phyloP scores from a whole-genome alignment of 2,113 vertebrate genomes.

The Platycercus adscitus region DNA sequence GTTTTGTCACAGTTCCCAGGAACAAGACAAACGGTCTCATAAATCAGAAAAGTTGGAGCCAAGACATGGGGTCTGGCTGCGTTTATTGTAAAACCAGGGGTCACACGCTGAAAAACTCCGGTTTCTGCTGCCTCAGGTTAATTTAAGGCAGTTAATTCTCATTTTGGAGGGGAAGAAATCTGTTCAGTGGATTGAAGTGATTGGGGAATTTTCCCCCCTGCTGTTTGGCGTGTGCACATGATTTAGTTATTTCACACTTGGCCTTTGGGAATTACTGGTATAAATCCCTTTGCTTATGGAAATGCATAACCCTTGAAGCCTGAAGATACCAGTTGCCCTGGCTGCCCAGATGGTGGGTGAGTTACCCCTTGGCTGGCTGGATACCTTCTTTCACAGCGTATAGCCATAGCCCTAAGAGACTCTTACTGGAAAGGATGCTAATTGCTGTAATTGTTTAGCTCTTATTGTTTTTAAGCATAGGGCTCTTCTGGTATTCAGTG shows the following conservation, averaged over 20 bases:
- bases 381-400: not conserved
- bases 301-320: not conserved
- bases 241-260: not conserved
- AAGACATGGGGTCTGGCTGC: not conserved
- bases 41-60: constrained; percentile 14
- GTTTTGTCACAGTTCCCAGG: constrained; percentile 57
- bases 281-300: not conserved
- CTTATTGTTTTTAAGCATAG: not conserved
- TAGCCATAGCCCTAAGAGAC: not conserved
- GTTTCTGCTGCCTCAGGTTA: not conserved
- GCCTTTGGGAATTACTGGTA: not conserved
- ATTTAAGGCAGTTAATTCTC: not conserved
- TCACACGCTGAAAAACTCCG: not conserved
- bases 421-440: not conserved
- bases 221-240: not conserved
- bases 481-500: not conserved
- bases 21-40: constrained; percentile 3
- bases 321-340: not conserved
- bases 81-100: not conserved
- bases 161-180: not conserved
- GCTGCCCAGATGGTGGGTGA: not conserved
- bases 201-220: not conserved
- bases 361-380: not conserved
- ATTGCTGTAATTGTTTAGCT: not conserved
- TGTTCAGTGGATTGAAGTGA: not conserved